A percentile compares a stretch with the other conserved stretches of the same genome.
These are phyloP conservation scores for Pholis gunnellus DNA, from an alignment of 2,113 vertebrate genomes.

Conservation along the genomic window DNA sequence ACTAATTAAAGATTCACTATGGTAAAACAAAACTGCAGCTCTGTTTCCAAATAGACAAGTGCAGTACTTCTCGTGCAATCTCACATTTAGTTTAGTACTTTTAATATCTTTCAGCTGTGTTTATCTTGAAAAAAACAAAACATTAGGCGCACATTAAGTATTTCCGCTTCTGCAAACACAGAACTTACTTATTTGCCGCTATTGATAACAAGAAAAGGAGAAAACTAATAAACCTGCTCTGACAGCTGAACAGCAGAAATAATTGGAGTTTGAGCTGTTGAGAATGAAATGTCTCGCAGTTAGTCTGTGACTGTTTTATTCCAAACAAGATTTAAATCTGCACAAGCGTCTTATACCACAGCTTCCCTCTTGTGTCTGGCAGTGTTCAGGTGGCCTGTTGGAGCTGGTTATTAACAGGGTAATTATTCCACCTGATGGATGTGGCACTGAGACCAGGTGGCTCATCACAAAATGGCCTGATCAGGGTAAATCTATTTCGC, in stretches of 20 bases:
- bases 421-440: conserved; percentile 71
- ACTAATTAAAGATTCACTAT: conserved; percentile 12
- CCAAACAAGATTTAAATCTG: conserved; percentile 56
- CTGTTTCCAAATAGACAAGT: not conserved
- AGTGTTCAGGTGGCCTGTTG: conserved; percentile 78
- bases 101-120: conserved; percentile 16
- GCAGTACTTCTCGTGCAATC: conserved; percentile 1
- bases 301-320: conserved; percentile 35
- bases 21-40: not conserved
- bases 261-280: conserved; percentile 57
- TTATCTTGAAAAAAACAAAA: conserved; percentile 25
- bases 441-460: conserved; percentile 72
- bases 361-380: conserved; percentile 35
- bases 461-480: conserved; percentile 69
- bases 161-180: conserved; percentile 1
- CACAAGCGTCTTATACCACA: conserved; percentile 27
- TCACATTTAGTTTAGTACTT: conserved; percentile 14
- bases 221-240: conserved; percentile 48
- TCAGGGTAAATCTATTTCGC: conserved; percentile 43
- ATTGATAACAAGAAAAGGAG: conserved; percentile 34
- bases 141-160: conserved; percentile 5
- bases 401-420: conserved; percentile 73
- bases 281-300: conserved; percentile 52
- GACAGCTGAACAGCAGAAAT: conserved; percentile 50
- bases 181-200: conserved; percentile 26